A percentile compares a stretch with the other conserved stretches of the same genome.
These are phyloP conservation scores for Salarias fasciatus DNA, from an alignment of 2,797 vertebrate species.

Conservation along the genomic window DNA sequence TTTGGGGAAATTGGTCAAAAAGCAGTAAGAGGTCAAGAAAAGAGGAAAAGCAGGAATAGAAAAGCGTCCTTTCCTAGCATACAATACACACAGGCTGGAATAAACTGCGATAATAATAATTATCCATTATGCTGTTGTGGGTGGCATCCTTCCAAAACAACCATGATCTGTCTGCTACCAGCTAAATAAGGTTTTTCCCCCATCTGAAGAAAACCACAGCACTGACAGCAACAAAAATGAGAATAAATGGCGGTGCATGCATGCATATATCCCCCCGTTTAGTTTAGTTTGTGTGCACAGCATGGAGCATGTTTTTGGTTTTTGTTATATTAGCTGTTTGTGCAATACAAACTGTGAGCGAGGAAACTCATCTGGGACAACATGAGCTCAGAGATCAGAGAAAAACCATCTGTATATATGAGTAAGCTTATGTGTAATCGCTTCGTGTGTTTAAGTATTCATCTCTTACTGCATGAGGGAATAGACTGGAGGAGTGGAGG, in stretches of 20 bases:
- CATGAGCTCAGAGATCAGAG: slow-evolving; percentile 63
- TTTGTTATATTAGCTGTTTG: slow-evolving; percentile 46
- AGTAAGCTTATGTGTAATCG: slow-evolving; percentile 67
- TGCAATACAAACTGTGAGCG: slow-evolving; percentile 51
- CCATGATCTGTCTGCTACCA: slow-evolving; percentile 30
- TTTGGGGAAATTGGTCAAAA: too few species aligned
- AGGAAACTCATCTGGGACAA: slow-evolving; percentile 54
- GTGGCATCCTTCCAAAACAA: slow-evolving; percentile 23
- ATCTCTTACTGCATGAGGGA: slow-evolving; percentile 49
- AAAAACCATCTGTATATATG: slow-evolving; percentile 71
- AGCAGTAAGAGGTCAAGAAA: too few species aligned
- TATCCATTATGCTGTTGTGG: slow-evolving; percentile 12
- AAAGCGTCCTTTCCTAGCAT: slow-evolving; percentile 2
- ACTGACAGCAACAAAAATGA: slow-evolving; percentile 25
- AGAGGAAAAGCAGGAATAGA: neutral
- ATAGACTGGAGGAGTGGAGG: slow-evolving; percentile 37
- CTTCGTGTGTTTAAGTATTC: slow-evolving; percentile 68
- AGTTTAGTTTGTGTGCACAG: slow-evolving; percentile 23
- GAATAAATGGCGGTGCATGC: slow-evolving; percentile 20
- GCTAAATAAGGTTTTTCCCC: slow-evolving; percentile 10
- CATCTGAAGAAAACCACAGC: slow-evolving; percentile 37
- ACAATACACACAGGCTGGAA: slow-evolving; percentile 4
- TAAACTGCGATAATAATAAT: slow-evolving; percentile 9
- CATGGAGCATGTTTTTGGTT: slow-evolving; percentile 27
- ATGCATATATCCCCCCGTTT: slow-evolving; percentile 9